These are phyloP conservation scores for Lepisosteus oculatus DNA, from an alignment of 2,113 vertebrate species.

Conservation along the genomic window DNA sequence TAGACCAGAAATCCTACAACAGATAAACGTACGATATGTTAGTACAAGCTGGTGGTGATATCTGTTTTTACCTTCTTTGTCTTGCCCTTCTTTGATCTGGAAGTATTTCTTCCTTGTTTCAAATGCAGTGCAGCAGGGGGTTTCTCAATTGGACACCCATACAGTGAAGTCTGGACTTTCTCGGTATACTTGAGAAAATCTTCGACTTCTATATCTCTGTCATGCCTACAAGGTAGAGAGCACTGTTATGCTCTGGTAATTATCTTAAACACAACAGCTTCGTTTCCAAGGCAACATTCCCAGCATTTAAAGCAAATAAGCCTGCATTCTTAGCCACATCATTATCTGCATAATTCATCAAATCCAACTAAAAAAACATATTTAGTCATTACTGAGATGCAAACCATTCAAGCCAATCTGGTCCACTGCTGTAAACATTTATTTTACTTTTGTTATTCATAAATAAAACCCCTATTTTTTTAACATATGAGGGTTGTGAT, in stretches of 20 bases:
- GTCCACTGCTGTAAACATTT: too few relatives aligned
- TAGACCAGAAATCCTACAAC: too few relatives aligned
- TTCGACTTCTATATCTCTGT: conserved; percentile 89
- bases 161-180: conserved; percentile 80
- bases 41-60: too few relatives aligned
- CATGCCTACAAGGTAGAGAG: conserved; percentile 63
- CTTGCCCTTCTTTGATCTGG: conserved; percentile 66
- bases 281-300: conserved; percentile 18
- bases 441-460: too few relatives aligned
- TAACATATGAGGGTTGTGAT: too few relatives aligned
- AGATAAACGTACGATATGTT: too few relatives aligned
- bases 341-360: too few relatives aligned
- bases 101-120: conserved; percentile 65
- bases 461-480: too few relatives aligned
- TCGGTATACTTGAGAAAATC: conserved; percentile 90
- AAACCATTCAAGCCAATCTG: too few relatives aligned
- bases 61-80: conserved; percentile 71
- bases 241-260: conserved; percentile 6
- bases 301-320: neutral
- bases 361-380: too few relatives aligned
- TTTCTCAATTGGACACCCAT: conserved; percentile 83
- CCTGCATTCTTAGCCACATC: too few relatives aligned
- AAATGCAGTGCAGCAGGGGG: conserved; percentile 69
- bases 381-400: too few relatives aligned
- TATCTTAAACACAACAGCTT: neutral